phyloP scores from a whole-genome alignment of 2,888 invertebrate species.

The Athetis lepigone region DNA sequence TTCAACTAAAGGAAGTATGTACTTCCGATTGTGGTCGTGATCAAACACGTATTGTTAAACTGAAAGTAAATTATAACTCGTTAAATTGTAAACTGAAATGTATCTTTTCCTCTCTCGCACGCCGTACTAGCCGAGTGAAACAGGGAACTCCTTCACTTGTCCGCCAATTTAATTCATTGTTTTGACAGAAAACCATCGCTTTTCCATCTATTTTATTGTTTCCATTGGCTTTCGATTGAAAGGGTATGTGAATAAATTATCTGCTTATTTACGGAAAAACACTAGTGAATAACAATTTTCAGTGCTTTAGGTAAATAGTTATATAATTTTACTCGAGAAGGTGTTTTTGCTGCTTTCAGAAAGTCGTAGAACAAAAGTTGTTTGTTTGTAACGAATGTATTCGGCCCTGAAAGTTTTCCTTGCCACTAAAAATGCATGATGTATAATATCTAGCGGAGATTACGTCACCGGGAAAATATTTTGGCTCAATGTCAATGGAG shows the following conservation, averaged over 20 bases:
- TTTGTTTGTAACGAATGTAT: constrained; percentile 37
- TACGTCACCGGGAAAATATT: constrained; percentile 35
- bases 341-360: constrained; percentile 16
- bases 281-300: neutral
- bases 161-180: neutral
- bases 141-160: too few relatives aligned
- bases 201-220: neutral
- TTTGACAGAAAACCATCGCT: neutral
- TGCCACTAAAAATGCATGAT: constrained; percentile 39
- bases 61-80: neutral
- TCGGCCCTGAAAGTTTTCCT: constrained; percentile 34
- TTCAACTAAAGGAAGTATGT: constrained; percentile 40
- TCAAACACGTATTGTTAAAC: constrained; percentile 9
- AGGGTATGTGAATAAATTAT: neutral
- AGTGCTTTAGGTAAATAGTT: neutral
- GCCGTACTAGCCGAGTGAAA: too few relatives aligned
- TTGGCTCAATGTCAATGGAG: constrained; percentile 24
- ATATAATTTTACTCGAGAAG: neutral
- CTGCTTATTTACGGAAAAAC: neutral
- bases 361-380: constrained; percentile 23
- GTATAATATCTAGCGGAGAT: constrained; percentile 27
- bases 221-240: neutral
- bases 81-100: too few relatives aligned
- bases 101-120: too few relatives aligned
- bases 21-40: neutral